Base-by-base conservation (phyloP, 2,888 invertebrate genomes). In the Siphlonurus alternatus region DNA sequence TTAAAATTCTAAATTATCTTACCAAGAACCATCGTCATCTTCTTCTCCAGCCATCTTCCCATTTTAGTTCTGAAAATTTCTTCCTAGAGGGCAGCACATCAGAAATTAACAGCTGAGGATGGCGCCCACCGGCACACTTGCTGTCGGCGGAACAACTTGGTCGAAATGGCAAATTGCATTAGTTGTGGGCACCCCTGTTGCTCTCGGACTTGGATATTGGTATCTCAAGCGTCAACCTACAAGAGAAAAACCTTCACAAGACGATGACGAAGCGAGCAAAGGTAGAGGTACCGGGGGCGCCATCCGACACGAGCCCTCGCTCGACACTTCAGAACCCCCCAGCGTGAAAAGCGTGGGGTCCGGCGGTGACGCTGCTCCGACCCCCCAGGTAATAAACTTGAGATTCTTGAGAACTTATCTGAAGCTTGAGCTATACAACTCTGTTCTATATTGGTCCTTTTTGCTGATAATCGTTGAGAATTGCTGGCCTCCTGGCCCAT, bases 111-210 rank as follows among this genome's bases (percentile, higher is more conserved):
- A 38, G 38, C 38, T 38, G 38, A 38, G 38, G 38, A 64, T 64
- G 64, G 64, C 64, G 23, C 60, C 64, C 24, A 25, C 64, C 64
- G 60, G 61, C 24, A 64, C 60, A 10, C 23, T 53, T 53, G 61
- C 53, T 38, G 60, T 64, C 20, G 64, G 53, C 19, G 61, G 64
- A 5, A 69, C 65, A 25, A 63, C 67, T 10, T 69, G 69, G 69
- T 66, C 72, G 61, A 91, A 87, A 81, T 92, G 93, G 91, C 90
- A 93, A 79, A 79, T 93, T 71, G 92, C 90, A 66, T 79, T 93
- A 67, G 83, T 87, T 66, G 81, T 93, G 68, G 91, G 92, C 70
- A 87, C 91, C 68, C 90, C 91, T 71, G 81, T 92, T 69, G 89
- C 88, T 66, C 79, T 89, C 65, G 92, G 92, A 65, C 77, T 92